Percentiles rank a stretch among this genome's conserved stretches.
phyloP scores from a whole-genome alignment of 2,888 invertebrate species.

The Apodemia mormo region DNA sequence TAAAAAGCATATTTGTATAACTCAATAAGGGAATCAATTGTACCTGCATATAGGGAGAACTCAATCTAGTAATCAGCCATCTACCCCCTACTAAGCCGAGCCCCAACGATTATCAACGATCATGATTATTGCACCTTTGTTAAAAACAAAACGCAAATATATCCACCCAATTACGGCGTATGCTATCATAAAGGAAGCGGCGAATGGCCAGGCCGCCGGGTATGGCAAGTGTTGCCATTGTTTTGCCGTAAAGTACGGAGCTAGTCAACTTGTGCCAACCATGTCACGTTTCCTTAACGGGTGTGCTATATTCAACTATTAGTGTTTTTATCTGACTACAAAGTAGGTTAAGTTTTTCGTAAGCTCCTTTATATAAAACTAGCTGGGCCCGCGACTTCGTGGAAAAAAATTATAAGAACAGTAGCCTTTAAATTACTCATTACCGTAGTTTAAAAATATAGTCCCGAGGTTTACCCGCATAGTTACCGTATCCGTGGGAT shows the following conservation, averaged over 20 bases:
- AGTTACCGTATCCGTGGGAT: too few relatives aligned
- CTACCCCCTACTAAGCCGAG: not conserved
- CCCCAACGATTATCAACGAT: slow-evolving; percentile 9
- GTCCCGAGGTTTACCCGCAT: too few relatives aligned
- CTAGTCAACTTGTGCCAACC: not conserved
- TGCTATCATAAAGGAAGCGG: slow-evolving; percentile 9
- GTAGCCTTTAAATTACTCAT: too few relatives aligned
- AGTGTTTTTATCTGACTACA: not conserved
- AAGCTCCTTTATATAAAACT: too few relatives aligned
- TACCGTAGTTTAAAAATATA: too few relatives aligned
- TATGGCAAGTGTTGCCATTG: not conserved
- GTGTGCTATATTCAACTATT: not conserved
- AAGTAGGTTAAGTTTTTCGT: not conserved
- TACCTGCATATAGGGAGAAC: not conserved
- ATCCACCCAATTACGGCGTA: not conserved
- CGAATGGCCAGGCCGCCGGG: not conserved
- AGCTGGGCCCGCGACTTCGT: too few relatives aligned
- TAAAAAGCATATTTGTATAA: too few relatives aligned
- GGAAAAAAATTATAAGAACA: too few relatives aligned
- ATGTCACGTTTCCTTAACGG: not conserved
- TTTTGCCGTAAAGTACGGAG: not conserved
- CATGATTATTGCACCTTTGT: slow-evolving; percentile 14
- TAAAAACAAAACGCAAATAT: slow-evolving; percentile 14
- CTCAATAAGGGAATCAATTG: not conserved
- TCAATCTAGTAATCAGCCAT: not conserved